Conservation (phyloP, 2,797 vertebrate species). For the Anguilla pacifica region DNA sequence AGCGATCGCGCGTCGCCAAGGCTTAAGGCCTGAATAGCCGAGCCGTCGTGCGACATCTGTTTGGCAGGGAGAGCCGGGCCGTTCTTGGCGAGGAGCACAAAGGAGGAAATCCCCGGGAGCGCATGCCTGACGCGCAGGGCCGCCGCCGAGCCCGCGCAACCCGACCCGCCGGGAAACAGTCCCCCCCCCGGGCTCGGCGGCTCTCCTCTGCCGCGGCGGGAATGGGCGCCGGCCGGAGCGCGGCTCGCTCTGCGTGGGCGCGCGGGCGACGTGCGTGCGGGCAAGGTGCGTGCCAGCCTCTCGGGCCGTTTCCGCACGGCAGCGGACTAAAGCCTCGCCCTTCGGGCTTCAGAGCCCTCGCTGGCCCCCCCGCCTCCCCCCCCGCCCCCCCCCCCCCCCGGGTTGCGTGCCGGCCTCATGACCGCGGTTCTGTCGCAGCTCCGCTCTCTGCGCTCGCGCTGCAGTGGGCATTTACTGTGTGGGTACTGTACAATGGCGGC, state of each 20-base stretch:
- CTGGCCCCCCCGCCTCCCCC: too few species aligned
- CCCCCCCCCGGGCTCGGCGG: neutral
- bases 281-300: too few species aligned
- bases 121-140: neutral
- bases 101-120: neutral
- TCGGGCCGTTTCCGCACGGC: too few species aligned
- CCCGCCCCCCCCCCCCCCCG: too few species aligned
- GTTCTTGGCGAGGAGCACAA: neutral
- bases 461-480: neutral
- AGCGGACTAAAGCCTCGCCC: too few species aligned
- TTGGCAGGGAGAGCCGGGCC: neutral
- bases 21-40: neutral
- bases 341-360: too few species aligned
- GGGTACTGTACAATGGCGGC: neutral
- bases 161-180: neutral
- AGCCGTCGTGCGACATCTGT: neutral
- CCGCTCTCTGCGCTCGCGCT: neutral
- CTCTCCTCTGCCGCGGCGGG: neutral
- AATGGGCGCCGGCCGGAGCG: too few species aligned
- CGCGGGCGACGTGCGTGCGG: too few species aligned
- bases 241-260: too few species aligned
- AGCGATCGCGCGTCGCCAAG: neutral
- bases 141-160: neutral
- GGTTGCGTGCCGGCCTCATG: too few species aligned
- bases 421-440: too few species aligned